A percentile compares a stretch with the other conserved stretches of the same genome.
Evolutionary conservation across 1,140 invertebrate species (phyloP).

Genomic region (fruit fly (Drosophila melanogaster)): Release_6_plus_ISO1_MT NT_033777.3:30078501-30079000

Average conservation of each 20-base stretch:
- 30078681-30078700: conserved; percentile 19
- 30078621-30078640: conserved; percentile 66
- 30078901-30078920: conserved; percentile 72
- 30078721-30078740: conserved; percentile 21
- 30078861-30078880: conserved; percentile 28
- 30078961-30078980: conserved; percentile 3
- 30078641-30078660: conserved; percentile 62
- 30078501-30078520: background rate
- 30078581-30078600: conserved; percentile 44
- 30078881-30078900: conserved; percentile 61
- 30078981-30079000: conserved; percentile 9
- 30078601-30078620: conserved; percentile 79
- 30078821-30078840: conserved; percentile 60
- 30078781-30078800: background rate
- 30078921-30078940: conserved; percentile 63
- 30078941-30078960: background rate
- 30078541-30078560: conserved; percentile 67
- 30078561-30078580: conserved; percentile 8
- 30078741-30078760: conserved; percentile 43
- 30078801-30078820: conserved; percentile 56
- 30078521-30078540: conserved; percentile 43
- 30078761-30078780: background rate
- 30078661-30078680: conserved; percentile 49
- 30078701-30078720: conserved; percentile 29
- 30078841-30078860: conserved; percentile 44